Base-by-base conservation (phyloP, 2,797 vertebrate species). In the Pithecia hirsuta region DNA sequence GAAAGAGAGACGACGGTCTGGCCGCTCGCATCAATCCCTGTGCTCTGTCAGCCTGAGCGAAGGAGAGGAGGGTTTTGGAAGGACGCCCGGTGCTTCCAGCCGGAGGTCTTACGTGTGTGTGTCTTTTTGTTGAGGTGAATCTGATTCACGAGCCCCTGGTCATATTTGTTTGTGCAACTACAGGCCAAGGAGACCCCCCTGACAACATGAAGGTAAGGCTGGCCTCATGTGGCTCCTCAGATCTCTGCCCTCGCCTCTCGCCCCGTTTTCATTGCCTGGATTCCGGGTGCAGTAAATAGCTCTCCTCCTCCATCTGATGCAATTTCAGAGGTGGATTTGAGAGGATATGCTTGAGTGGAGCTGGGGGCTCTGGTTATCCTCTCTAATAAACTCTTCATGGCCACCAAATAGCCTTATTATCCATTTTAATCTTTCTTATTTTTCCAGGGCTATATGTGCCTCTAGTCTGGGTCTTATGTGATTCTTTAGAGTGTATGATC, bases 171-270 rank as follows among this genome's bases (percentile, higher is more conserved):
- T 99, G 99, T 89, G 98, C 99, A 74, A 99, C 99, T 89, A 99
- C 99, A 0, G 99, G 99, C 59, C 99, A 99, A 97, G 99, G 99
- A 84, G 99, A 99, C 89, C 99, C 99, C 7, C 99, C 99, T 0
- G 99, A 99, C 98, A 99, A 99, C 96, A 99, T 99, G 99, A 99
- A 99, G 99, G 99, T 99, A 98, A 93, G 97, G 39, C 50, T 5
- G 75, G 30, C 15, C 20, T 24, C 30, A 12, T 39, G 70, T 3
- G 74, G 79, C 82, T 75, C 20, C 64, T 24, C 52, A 15, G 92
- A 39, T 17, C 46, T 14, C 78, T 24, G 48, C 72, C 39, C 72
- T 10, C 10, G 4, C 13, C 67, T 80, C 72, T 46, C 72, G 5
- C 28, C 48, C 39, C 3, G 1, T 67, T 30, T 44, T 72, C 64